Evolutionary conservation across 2,797 vertebrate species (phyloP), one percentile per base, ranked within the genome.

Genomic region (Sciurus carolinensis): DNA sequence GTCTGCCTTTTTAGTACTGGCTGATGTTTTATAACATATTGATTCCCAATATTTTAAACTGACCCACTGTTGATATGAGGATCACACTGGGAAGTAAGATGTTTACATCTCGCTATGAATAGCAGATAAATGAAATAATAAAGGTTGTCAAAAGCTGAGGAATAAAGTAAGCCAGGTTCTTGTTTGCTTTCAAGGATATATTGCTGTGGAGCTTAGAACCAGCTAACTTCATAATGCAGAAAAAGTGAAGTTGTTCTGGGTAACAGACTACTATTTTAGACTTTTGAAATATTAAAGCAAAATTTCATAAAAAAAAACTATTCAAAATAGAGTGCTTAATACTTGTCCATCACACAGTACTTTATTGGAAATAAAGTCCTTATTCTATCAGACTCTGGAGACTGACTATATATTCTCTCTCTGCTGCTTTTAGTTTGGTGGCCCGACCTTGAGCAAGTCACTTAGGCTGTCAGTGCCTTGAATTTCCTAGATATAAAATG

Each of bases 31-130:
- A 99, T 98, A 98, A 97, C 87, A 4, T 98, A 99, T 99, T 98
- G 98, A 99, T 99, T 98, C 97, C 97, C 98, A 98, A 98, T 99
- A 98, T 98, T 98, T 98, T 98, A 98, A 98, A 98, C 98, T 98
- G 98, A 98, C 98, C 98, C 93, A 97, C 98, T 98, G 98, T 98
- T 98, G 98, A 98, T 98, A 98, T 92, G 97, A 98, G 98, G 97
- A 98, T 98, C 98, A 98, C 94, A 95, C 96, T 91, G 97, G 97
- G 98, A 98, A 98, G 98, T 98, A 97, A 98, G 98, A 98, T 98
- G 98, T 99, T 98, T 98, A 98, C 98, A 98, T 98, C 98, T 98
- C 10, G 1, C 98, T 98, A 98, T 98, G 98, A 98, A 98, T 98
- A 98, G 97, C 96, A 98, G 98, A 98, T 98, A 98, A 98, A 98